These are phyloP conservation scores for Miichthys miiuy DNA, from an alignment of 2,797 vertebrate species.

Conservation along the genomic window DNA sequence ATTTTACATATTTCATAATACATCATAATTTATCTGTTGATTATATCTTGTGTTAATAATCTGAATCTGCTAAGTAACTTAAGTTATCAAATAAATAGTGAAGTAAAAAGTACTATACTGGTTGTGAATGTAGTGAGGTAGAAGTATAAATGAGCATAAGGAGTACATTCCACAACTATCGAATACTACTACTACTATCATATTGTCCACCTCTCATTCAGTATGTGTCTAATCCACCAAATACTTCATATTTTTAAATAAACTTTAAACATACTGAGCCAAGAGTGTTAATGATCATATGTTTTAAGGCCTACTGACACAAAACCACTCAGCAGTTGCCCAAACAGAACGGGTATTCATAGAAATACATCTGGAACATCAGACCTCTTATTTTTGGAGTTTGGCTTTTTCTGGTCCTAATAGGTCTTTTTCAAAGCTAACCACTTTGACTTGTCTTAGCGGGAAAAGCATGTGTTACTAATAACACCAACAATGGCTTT, in stretches of 20 bases:
- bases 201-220: neutral
- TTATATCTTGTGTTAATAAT: neutral
- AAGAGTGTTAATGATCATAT: neutral
- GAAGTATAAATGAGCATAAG: neutral
- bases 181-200: too few relatives aligned
- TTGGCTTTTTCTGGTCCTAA: neutral
- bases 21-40: neutral
- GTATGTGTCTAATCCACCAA: neutral
- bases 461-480: neutral
- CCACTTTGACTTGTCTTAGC: neutral
- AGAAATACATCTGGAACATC: neutral
- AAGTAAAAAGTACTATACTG: neutral
- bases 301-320: neutral
- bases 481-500: neutral
- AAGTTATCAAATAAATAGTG: neutral
- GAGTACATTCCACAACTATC: neutral
- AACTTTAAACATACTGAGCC: neutral
- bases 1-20: neutral
- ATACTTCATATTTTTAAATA: neutral
- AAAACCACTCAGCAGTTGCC: neutral
- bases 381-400: neutral
- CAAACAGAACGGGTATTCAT: neutral
- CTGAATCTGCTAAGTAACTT: neutral
- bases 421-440: neutral
- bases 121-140: neutral